Conservation (phyloP, 1,140 invertebrate species). For the Lepidurus arcticus region DNA sequence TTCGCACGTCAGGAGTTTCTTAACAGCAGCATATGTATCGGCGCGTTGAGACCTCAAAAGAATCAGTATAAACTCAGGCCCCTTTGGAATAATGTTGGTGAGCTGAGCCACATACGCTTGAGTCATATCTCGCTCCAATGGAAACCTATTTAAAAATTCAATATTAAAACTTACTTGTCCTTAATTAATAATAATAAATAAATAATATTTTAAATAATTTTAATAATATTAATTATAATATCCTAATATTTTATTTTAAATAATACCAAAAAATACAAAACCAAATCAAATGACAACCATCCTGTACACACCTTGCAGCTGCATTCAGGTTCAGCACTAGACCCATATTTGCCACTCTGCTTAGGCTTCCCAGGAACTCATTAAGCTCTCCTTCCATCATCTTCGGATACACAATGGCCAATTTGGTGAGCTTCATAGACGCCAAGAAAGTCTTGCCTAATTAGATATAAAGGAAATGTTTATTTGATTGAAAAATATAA, state of each 20-base stretch:
- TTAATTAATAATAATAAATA: too few species aligned
- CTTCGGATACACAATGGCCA: constrained; percentile 18
- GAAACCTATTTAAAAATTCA: neutral
- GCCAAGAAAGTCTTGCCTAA: neutral
- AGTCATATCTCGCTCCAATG: neutral
- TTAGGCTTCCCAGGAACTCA: neutral
- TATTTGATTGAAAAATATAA: neutral
- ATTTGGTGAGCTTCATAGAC: neutral
- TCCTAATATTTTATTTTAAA: too few species aligned
- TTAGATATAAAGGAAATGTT: neutral
- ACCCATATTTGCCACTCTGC: neutral
- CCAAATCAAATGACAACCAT: neutral
- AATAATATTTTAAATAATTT: constrained; percentile 1
- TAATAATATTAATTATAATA: neutral
- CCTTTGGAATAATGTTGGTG: neutral
- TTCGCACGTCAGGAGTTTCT: constrained; percentile 55
- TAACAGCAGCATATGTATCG: constrained; percentile 82
- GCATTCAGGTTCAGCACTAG: neutral
- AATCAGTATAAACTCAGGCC: constrained; percentile 59
- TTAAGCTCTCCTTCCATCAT: constrained; percentile 1
- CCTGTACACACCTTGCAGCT: neutral
- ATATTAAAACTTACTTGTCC: neutral
- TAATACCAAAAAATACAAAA: neutral
- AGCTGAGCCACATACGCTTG: neutral
- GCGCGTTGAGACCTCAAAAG: constrained; percentile 72